These are phyloP conservation scores for Xanthia togata DNA, from an alignment of 2,888 invertebrate genomes.

Conservation along the genomic window DNA sequence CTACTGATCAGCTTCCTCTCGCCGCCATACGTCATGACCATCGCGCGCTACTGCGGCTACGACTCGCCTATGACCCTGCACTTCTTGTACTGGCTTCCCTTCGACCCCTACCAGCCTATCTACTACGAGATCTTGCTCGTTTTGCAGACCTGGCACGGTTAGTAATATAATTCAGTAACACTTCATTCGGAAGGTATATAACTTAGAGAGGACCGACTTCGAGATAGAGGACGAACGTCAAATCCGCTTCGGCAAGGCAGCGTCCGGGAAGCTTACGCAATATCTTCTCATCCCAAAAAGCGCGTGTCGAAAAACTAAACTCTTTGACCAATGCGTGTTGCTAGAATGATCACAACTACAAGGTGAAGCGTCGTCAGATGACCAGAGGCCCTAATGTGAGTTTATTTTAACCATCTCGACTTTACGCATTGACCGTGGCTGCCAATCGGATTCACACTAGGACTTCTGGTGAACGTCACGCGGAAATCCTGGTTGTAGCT, in stretches of 20 bases:
- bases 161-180: conserved; percentile 26
- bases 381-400: no score
- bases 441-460: no score
- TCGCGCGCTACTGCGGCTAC: conserved; percentile 65
- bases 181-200: neutral
- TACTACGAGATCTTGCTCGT: conserved; percentile 67
- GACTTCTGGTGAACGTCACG: neutral
- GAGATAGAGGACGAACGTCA: neutral
- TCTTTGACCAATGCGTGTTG: neutral
- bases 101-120: conserved; percentile 64
- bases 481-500: neutral
- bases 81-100: conserved; percentile 74
- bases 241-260: neutral
- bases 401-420: no score
- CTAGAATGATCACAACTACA: neutral
- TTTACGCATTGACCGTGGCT: no score
- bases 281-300: neutral
- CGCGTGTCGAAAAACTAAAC: neutral
- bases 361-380: no score
- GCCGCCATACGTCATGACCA: conserved; percentile 62
- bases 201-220: neutral
- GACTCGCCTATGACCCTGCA: conserved; percentile 64
- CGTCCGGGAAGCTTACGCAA: neutral
- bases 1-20: conserved; percentile 66
- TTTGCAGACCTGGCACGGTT: conserved; percentile 72